phyloP scores from a whole-genome alignment of 2,113 vertebrate genomes.

The Geococcyx californianus region DNA sequence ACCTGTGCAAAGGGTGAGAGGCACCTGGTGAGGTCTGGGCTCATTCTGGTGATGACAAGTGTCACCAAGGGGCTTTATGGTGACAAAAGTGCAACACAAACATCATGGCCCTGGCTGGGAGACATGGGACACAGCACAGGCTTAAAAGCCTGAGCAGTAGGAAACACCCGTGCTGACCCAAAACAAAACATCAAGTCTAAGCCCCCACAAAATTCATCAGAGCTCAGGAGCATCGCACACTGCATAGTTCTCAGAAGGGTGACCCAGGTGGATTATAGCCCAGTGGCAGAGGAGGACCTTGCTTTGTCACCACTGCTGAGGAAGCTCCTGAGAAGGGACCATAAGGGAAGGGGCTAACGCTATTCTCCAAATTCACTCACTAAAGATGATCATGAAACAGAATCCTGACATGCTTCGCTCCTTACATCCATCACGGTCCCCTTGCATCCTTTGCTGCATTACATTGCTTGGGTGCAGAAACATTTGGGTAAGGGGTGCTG shows the following conservation, averaged over 20 bases:
- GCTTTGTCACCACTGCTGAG: not conserved
- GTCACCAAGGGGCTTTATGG: fast-evolving
- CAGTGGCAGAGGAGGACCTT: not conserved
- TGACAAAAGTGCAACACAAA: not conserved
- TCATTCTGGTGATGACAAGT: not conserved
- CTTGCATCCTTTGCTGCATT: fast-evolving
- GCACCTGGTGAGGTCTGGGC: not conserved
- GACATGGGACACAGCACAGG: fast-evolving
- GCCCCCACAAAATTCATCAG: not conserved
- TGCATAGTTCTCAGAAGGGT: not conserved
- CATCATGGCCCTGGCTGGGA: not conserved
- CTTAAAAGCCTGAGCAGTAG: not conserved
- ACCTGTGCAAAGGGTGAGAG: not conserved
- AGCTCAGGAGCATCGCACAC: not conserved
- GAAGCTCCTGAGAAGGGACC: not conserved
- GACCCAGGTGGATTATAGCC: not conserved
- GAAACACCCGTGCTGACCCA: not conserved
- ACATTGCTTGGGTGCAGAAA: not conserved
- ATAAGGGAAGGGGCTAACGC: fast-evolving
- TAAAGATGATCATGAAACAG: not conserved
- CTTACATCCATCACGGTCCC: fast-evolving
- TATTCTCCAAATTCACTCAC: not conserved
- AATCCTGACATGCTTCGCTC: not conserved
- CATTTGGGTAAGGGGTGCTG: not conserved
- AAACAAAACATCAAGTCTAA: not conserved